A percentile compares a stretch with the other conserved stretches of the same genome.
phyloP scores from a whole-genome alignment of 2,797 vertebrate species.

The Sebastes trivittatus region DNA sequence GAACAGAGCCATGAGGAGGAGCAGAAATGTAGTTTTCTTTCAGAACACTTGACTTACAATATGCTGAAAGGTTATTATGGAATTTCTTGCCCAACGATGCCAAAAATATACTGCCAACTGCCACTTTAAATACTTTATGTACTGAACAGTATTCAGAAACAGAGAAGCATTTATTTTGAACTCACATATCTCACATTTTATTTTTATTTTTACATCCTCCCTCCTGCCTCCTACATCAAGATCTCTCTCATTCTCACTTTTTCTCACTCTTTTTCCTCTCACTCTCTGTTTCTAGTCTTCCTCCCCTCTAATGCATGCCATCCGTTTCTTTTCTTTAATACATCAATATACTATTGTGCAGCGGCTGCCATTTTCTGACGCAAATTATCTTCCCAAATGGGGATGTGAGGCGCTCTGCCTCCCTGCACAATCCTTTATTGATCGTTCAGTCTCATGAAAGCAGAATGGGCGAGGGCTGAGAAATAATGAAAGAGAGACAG shows the following conservation, averaged over 20 bases:
- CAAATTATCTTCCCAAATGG: conserved; percentile 87
- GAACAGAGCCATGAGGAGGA: too few relatives aligned
- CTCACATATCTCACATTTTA: background rate
- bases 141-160: background rate
- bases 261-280: background rate
- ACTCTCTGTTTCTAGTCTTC: conserved; percentile 23
- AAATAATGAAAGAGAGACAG: conserved; percentile 54
- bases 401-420: conserved; percentile 79
- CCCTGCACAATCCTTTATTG: conserved; percentile 89
- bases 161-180: background rate
- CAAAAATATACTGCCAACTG: too few relatives aligned
- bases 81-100: too few relatives aligned
- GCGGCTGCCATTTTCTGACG: conserved; percentile 78
- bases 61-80: too few relatives aligned
- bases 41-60: too few relatives aligned
- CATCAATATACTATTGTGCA: conserved; percentile 85
- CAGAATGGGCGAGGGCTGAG: conserved; percentile 43
- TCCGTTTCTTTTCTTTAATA: conserved; percentile 81
- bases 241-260: conserved; percentile 4
- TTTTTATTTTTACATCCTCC: conserved; percentile 5
- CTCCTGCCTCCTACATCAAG: background rate
- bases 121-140: background rate
- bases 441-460: conserved; percentile 90
- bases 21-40: too few relatives aligned
- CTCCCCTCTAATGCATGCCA: conserved; percentile 47